phyloP scores from a whole-genome alignment of 2,888 invertebrate genomes.

The Mimachlamys varia region DNA sequence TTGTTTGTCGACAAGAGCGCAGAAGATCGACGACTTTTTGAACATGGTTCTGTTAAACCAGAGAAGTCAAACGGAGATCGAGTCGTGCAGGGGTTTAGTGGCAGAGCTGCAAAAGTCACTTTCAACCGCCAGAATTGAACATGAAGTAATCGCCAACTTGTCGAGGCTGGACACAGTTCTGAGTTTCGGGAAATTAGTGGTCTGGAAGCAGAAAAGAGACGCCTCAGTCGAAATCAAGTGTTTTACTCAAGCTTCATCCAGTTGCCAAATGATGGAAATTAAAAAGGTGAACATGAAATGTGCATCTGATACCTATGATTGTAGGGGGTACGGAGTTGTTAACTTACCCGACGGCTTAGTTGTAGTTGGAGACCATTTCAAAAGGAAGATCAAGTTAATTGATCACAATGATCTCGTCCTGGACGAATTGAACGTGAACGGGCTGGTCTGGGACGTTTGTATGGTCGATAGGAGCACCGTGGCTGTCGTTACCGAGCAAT shows the following conservation, averaged over 20 bases:
- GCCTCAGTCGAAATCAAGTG: neutral
- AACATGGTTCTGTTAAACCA: neutral
- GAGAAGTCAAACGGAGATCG: neutral
- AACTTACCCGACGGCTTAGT: neutral
- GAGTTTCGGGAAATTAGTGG: neutral
- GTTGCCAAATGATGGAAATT: neutral
- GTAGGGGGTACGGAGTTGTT: neutral
- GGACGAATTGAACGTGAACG: neutral
- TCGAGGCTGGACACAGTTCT: neutral
- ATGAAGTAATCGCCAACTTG: neutral
- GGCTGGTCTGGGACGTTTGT: neutral
- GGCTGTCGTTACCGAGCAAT: neutral
- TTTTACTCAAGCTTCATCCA: neutral
- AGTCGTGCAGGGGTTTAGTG: neutral
- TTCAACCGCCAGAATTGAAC: neutral
- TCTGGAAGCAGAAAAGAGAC: neutral
- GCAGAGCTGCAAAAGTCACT: neutral
- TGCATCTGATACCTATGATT: neutral
- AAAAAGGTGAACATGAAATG: neutral
- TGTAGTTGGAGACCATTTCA: neutral
- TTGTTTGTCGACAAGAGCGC: neutral
- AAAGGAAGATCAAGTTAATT: neutral
- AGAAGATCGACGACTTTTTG: neutral
- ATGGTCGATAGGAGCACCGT: neutral
- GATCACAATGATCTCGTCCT: neutral